These are phyloP conservation scores for Campoletis raptor DNA, from an alignment of 2,888 invertebrate species.

Conservation along the genomic window DNA sequence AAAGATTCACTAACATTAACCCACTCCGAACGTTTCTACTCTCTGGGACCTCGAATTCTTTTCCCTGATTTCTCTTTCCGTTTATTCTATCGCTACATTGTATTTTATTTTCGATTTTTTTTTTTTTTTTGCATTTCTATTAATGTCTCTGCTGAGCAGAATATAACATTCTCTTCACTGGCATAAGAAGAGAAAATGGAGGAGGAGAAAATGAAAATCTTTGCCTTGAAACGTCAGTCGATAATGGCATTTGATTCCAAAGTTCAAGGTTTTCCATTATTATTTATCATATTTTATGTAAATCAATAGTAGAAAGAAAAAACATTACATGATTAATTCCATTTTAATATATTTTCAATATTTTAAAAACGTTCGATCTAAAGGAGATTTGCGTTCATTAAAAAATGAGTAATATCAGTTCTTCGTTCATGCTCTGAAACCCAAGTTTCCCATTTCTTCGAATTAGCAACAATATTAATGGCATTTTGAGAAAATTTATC, in stretches of 20 bases:
- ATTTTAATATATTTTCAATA: neutral
- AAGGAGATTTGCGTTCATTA: neutral
- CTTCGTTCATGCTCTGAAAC: no score
- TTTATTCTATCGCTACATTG: neutral
- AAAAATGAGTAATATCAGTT: neutral
- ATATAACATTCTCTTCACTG: neutral
- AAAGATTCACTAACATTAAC: constrained; percentile 35
- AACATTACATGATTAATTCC: neutral
- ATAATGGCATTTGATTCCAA: neutral
- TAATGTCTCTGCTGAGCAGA: neutral
- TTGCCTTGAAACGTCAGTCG: neutral
- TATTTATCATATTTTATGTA: neutral
- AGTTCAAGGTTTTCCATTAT: neutral
- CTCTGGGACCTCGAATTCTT: constrained; percentile 68
- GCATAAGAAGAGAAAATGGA: neutral
- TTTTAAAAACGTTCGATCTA: neutral
- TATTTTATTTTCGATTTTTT: constrained; percentile 5
- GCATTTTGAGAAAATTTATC: neutral
- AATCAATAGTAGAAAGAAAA: neutral
- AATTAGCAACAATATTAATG: neutral
- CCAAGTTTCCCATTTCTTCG: neutral
- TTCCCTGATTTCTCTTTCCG: constrained; percentile 67
- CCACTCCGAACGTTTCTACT: constrained; percentile 30
- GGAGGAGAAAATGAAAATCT: neutral
- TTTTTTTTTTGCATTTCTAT: neutral